These are phyloP conservation scores for Proterorhinus semilunaris DNA, from an alignment of 2,113 vertebrate species.

Conservation along the genomic window DNA sequence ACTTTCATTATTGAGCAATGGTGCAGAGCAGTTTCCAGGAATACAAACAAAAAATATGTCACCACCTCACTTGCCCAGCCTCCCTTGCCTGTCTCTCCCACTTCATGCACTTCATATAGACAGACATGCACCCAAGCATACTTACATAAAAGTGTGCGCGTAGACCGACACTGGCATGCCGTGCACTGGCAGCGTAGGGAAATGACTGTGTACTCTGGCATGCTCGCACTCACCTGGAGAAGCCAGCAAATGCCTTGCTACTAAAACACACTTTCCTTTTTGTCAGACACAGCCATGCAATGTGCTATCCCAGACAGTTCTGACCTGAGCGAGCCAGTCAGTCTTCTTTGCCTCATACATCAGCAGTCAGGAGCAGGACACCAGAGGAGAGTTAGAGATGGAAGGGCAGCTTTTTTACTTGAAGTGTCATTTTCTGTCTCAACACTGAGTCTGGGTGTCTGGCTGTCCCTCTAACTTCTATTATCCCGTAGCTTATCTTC, in stretches of 20 bases:
- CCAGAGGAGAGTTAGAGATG: conserved; percentile 52
- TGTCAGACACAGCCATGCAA: conserved; percentile 34
- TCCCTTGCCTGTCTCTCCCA: conserved; percentile 31
- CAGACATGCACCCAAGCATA: conserved; percentile 50
- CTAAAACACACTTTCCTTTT: conserved; percentile 33
- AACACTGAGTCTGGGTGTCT: conserved; percentile 41
- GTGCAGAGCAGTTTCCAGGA: conserved; percentile 78
- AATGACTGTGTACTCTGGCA: conserved; percentile 62
- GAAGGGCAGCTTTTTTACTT: conserved; percentile 56
- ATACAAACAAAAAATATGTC: conserved; percentile 72
- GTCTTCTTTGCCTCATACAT: conserved; percentile 50
- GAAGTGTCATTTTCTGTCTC: conserved; percentile 60
- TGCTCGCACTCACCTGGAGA: conserved; percentile 62
- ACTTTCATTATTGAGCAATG: conserved; percentile 77
- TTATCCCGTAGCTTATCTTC: conserved; percentile 41
- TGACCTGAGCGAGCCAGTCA: conserved; percentile 68
- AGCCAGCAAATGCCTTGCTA: conserved; percentile 47
- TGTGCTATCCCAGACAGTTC: conserved; percentile 57
- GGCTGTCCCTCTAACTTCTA: conserved; percentile 47
- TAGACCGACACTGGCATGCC: conserved; percentile 35
- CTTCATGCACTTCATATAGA: conserved; percentile 57
- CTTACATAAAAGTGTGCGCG: conserved; percentile 55
- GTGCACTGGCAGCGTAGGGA: conserved; percentile 45
- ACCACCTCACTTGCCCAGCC: conserved; percentile 50
- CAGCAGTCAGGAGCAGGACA: conserved; percentile 47